These are phyloP conservation scores for Leptopilina clavipes DNA, from an alignment of 1,140 invertebrate species.

Conservation along the genomic window DNA sequence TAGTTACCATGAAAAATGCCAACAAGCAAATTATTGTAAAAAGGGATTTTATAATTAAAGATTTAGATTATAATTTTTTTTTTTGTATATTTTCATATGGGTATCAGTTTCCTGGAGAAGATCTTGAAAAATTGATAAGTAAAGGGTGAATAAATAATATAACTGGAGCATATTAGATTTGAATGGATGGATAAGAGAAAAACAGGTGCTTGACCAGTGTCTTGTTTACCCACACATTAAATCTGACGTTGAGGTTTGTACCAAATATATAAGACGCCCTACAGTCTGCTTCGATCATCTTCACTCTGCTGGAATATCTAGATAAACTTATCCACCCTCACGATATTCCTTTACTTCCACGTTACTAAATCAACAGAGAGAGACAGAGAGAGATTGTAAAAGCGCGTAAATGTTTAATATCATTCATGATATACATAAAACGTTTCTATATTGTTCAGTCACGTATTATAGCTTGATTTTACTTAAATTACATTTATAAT, in stretches of 20 bases:
- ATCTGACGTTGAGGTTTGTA: background rate
- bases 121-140: background rate
- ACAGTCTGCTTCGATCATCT: conserved; percentile 18
- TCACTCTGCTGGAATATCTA: background rate
- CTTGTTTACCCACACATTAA: background rate
- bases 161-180: background rate
- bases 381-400: background rate
- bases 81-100: background rate
- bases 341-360: background rate
- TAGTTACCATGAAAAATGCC: no score
- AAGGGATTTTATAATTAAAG: no score
- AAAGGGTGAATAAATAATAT: background rate
- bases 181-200: background rate
- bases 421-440: background rate
- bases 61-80: background rate
- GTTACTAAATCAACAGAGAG: background rate
- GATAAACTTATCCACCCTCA: conserved; percentile 26
- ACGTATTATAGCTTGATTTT: background rate
- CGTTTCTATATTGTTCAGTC: background rate
- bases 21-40: no score
- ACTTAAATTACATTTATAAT: no score
- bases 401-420: background rate
- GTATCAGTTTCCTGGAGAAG: background rate
- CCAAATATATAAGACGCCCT: conserved; percentile 26
- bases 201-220: conserved; percentile 27